Evolutionary conservation across 2,888 invertebrate genomes (phyloP), one percentile per base, ranked within the genome.

Genomic region (Eudemis profundana): DNA sequence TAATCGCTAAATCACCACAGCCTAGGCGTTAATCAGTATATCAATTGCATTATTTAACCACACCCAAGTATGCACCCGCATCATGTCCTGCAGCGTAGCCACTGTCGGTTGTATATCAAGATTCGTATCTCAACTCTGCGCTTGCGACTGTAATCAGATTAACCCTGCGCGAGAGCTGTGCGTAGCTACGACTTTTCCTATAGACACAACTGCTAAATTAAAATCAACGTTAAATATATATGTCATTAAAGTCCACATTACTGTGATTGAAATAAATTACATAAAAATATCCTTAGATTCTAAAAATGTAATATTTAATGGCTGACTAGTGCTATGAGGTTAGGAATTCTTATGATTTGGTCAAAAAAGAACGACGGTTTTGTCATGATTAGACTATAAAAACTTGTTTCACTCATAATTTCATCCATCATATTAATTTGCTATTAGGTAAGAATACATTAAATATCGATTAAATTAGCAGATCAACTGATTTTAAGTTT

Each of bases 61-160:
- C 63, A 61, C 50, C 42, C 42, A 29, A 40, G 38, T 42, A 61
- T 60, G 50, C 42, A 51, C 61, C 61, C 63, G 49, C 49, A 63
- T 54, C 17, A 29, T 33, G 33, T 4, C 19, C 15, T n/a, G 38
- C 23, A 27, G 17, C 47, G 44, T 23, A 36, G 44, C 53, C 53
- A 66, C 72, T 71, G 69, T 71, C 74, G 73, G 74, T 71, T 74
- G 79, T 85, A 86, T 82, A 86, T 85, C 86, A 84, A 87, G 90
- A 90, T 88, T 74, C 67, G 77, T 90, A 91, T 91, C 91, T 83
- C 76, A 84, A 89, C 87, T 86, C 86, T 89, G 89, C 86, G 81
- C 78, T 79, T 79, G 76, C 77, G 90, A 82, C 84, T 90, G 90
- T 90, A 88, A 66, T 72, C 80, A 86, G 89, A 89, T 90, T 87